Base-by-base conservation (phyloP, 2,888 invertebrate species). In the Agapetus fuscipes region DNA sequence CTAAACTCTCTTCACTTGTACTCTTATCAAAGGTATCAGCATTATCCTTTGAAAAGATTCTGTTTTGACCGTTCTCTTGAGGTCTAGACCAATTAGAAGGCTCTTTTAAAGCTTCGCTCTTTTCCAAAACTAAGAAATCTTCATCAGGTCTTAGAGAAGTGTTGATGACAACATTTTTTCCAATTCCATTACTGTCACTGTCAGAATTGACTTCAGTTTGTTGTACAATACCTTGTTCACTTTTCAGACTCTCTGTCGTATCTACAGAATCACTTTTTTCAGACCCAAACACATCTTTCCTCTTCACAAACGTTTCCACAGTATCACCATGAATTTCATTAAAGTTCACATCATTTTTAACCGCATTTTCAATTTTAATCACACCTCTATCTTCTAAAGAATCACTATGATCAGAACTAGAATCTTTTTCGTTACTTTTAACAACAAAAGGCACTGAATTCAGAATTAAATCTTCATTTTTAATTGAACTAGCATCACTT, bases 401-500 rank as follows among this genome's bases (percentile, higher is more conserved):
- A 1, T 17, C 41, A 24, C 41, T 37, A 12, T 34, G 14, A 15
- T 41, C 37, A 11, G 31, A 37, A 29, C 36, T 17, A 20, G 33
- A 33, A 37, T n/a, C 30, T 33, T 24, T 26, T 29, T 24, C 14
- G 24, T 12, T 30, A 30, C 14, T 11, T 30, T 3, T 20, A 4
- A 20, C 20, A 20, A 6, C 9, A 20, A 9, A 20, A 20, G 4
- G 4, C 20, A 20, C 20, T 9, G 9, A 20, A 20, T 20, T 9
- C 5, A 6, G 4, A 10, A 14, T 14, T 15, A 25, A 12, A 25
- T 29, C 20, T 14, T 28, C 14, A 5, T 43, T 42, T 24, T 39
- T 24, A 12, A 45, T 28, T 3, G 45, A 45, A 34, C 43, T 43
- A 11, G 43, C 36, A n/a, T 48, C 48, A 32, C 47, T 47, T 10